Evolutionary conservation across 1,140 invertebrate species (phyloP), one percentile per base, ranked within the genome.

Genomic region (Philopotamus ludificatus): DNA sequence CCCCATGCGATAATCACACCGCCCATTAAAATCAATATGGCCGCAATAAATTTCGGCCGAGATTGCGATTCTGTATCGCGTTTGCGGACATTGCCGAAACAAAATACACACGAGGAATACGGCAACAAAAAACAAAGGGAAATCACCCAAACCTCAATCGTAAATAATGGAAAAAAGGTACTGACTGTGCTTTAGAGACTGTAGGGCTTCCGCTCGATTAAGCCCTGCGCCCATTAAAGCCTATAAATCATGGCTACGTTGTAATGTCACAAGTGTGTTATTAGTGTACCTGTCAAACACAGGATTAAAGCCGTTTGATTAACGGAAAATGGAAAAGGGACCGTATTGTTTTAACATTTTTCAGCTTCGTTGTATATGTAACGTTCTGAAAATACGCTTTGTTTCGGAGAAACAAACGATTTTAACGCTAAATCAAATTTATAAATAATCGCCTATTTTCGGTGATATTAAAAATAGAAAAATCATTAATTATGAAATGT

Each of bases 261-360:
- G 10, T 16, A 47, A 47, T 47, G 44, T 47, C 44, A 47, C 44
- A 47, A 47, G 44, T 47, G 18, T 47, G 44, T 47, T 47, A 47
- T 47, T 47, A 47, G 44, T 47, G 44, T 47, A 47, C 44, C 44
- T 47, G 44, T 47, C 44, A 47, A 47, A 47, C 44, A 20, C 44
- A 47, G 44, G 44, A 47, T 47, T 47, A 47, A 47, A 47, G 10
- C 44, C n/a, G 7, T 47, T 47, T 47, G 44, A 47, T 47, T 15
- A 47, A 47, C 44, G 44, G 44, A 47, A 47, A 47, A 47, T 47
- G 44, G 44, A 47, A 47, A 47, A 47, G 18, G 10, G 28, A 34
- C 28, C 28, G 12, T 34, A 34, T 34, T 34, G 28, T 34, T 34
- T 34, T 34, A n/a, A n/a, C n/a, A n/a, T n/a, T n/a, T n/a, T n/a